phyloP scores from a whole-genome alignment of 2,113 vertebrate genomes.

The Fulica atra region DNA sequence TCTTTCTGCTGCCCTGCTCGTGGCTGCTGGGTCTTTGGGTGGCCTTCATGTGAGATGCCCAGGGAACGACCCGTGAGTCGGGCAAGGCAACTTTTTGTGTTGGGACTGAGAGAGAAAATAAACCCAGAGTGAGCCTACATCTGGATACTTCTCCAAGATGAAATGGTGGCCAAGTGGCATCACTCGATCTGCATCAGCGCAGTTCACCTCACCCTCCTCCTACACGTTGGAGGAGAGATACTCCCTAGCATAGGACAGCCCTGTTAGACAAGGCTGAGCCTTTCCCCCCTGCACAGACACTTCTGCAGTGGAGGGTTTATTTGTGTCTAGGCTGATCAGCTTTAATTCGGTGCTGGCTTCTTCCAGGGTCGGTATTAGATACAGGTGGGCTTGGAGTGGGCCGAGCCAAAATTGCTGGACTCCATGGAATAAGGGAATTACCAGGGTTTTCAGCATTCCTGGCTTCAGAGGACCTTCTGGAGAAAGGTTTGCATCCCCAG shows the following conservation, averaged over 20 bases:
- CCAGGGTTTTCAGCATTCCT: neutral
- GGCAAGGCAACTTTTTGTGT: neutral
- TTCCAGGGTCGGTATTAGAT: neutral
- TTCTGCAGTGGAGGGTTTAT: neutral
- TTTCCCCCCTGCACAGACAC: neutral
- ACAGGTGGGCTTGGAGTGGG: neutral
- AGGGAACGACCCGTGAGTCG: accelerated
- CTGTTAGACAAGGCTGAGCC: neutral
- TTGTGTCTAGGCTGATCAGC: neutral
- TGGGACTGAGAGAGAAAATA: neutral
- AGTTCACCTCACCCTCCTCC: neutral
- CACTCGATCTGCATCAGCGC: neutral
- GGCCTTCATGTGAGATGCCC: accelerated
- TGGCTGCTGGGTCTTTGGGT: neutral
- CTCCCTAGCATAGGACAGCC: neutral
- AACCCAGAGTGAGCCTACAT: neutral
- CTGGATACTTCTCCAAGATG: neutral
- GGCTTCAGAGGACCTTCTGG: neutral
- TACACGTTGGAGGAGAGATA: neutral
- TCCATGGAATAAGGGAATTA: neutral
- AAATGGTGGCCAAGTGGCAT: neutral
- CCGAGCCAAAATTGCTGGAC: neutral
- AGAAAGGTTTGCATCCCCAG: neutral
- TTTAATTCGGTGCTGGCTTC: neutral
- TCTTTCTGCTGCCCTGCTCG: neutral